Base-by-base conservation (phyloP, 1,140 invertebrate species). In the Drosophila oshimai region DNA sequence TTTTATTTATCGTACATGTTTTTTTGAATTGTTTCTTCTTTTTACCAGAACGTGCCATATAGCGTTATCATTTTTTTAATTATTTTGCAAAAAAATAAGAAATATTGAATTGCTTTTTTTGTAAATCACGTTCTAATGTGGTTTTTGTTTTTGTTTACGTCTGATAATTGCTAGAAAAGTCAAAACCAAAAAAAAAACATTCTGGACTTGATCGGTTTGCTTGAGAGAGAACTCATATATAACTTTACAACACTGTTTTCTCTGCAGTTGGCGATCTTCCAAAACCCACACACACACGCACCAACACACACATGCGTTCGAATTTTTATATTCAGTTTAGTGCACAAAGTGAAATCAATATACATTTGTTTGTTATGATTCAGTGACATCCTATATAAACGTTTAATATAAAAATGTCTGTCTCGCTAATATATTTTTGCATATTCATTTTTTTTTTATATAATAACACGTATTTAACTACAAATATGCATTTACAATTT, bases 231-330 rank as follows among this genome's bases (percentile, higher is more conserved):
- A 29, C 10, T 44, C 28, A 9, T 20, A 28, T 58, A 33, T 2
- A 22, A 9, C 12, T 12, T 34, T 49, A 17, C 41, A 80, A 58
- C 54, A 71, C 53, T 64, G 41, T 41, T 33, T 34, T 6, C 18
- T 55, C 28, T 67, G n/a, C 53, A 57, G 55, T 41, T 47, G 17
- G 39, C 42, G 80, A 70, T 84, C 80, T 86, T 84, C 71, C 74
- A 84, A 64, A 37, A 36, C 34, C 28, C 53, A 42, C 20, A 65
- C 36, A 54, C 36, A 39, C 17, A 26, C 47, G 61, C 37, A 42
- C 24, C 45, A 58, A 41, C 37, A 46, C 33, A 62, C n/a, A 55
- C 10, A 42, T 34, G 50, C 54, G 34, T 55, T 79, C 31, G 17
- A 36, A 55, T 46, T 57, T 53, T 44, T 53, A 17, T 7, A 17